These are phyloP conservation scores for Mimachlamys varia DNA, from an alignment of 2,888 invertebrate genomes.

Conservation along the genomic window DNA sequence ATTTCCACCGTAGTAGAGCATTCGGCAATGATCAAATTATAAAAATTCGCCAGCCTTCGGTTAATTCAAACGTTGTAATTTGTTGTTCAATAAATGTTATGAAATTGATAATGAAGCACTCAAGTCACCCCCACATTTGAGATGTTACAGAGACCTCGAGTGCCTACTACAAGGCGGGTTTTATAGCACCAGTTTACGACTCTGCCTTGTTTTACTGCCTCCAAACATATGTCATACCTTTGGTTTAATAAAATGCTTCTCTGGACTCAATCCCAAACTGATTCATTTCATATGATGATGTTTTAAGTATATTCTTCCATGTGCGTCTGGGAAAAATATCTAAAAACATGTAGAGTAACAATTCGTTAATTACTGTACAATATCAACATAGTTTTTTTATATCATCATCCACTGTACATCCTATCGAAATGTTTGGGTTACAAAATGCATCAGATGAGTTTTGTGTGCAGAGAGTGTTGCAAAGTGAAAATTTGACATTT, in stretches of 20 bases:
- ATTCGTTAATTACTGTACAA: not conserved
- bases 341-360: not conserved
- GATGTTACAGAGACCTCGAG: not conserved
- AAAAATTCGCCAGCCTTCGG: not conserved
- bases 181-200: slow-evolving; percentile 24
- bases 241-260: not conserved
- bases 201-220: not conserved
- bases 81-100: not conserved
- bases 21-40: not conserved
- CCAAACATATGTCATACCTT: slow-evolving; percentile 24
- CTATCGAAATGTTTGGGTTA: not conserved
- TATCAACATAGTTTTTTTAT: not conserved
- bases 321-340: not conserved
- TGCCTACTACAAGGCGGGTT: not conserved
- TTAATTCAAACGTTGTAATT: not conserved
- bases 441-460: no score
- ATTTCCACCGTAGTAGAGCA: not conserved
- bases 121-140: not conserved
- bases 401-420: not conserved
- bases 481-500: no score
- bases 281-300: slow-evolving; percentile 22
- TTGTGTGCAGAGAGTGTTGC: no score
- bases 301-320: not conserved
- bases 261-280: not conserved
- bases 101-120: not conserved